Evolutionary conservation across 2,888 invertebrate genomes (phyloP), one percentile per base, ranked within the genome.

Genomic region (Hydroisotoma schaefferi): DNA sequence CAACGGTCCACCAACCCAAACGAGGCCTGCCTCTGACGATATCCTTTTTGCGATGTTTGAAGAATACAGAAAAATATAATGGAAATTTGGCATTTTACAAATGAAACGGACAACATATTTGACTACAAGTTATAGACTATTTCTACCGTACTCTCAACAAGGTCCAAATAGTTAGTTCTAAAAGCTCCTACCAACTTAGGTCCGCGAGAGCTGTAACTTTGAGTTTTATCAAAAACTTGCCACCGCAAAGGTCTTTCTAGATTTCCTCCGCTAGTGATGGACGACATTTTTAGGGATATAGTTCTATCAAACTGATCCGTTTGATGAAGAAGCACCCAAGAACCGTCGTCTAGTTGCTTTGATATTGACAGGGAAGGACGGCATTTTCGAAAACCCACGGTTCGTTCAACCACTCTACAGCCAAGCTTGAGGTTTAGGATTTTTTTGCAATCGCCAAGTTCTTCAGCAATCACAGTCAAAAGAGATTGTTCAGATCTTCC

Each of bases 291-390:
- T 3, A 63, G 26, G 12, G 8, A 15, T 0, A 59, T 22, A 1
- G 38, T 20, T 3, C 56, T 38, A 38, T 59, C 47, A 23, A 56
- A 28, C 27, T 46, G 52, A 20, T 83, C 82, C 22, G 81, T 81
- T 71, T 81, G 78, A 69, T 81, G 79, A 1, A 81, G 80, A n/a
- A 80, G 75, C 57, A 78, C 76, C 66, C 76, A 79, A 25, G 74
- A 67, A 5, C 75, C 75, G 28, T 59, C 62, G 38, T 60, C 77
- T 72, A 79, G 75, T 18, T 74, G 72, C 67, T 77, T 78, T 44
- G 73, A 75, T 53, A 78, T 75, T 47, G 23, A 20, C 12, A 46
- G 20, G 25, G 22, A 46, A 15, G 46, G 46, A 15, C 5, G 12
- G 23, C 25, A 23, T 6, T 25, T 75, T 25, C 75, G 75, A 60